These are phyloP conservation scores for Charaxes varanes DNA, from an alignment of 1,140 invertebrate species.

Conservation along the genomic window DNA sequence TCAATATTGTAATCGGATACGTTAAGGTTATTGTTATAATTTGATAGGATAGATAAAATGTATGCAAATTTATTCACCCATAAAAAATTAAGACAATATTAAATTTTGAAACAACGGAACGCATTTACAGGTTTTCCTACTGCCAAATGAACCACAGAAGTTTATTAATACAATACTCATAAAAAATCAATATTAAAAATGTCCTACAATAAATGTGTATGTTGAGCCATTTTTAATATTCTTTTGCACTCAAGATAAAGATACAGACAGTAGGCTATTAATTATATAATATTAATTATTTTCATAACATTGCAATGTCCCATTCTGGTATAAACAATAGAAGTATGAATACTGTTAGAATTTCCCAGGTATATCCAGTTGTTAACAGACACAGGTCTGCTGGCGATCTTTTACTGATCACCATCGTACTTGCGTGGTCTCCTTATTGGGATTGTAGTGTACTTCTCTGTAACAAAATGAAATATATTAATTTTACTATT, in stretches of 20 bases:
- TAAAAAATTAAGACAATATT: conserved; percentile 7
- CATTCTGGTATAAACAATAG: conserved; percentile 57
- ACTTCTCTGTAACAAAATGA: conserved; percentile 61
- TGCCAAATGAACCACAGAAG: conserved; percentile 2
- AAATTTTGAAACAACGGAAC: background rate
- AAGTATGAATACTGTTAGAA: conserved; percentile 63
- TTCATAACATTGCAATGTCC: conserved; percentile 41
- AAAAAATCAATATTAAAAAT: conserved; percentile 6
- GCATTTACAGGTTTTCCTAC: conserved; percentile 4
- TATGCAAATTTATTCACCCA: background rate
- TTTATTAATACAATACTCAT: background rate
- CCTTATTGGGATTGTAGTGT: conserved; percentile 55
- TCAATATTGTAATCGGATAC: no score
- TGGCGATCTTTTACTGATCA: conserved; percentile 16
- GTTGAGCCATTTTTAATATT: no score
- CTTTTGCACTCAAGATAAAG: no score
- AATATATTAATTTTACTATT: conserved; percentile 5
- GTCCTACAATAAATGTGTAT: no score
- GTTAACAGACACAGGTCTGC: conserved; percentile 16
- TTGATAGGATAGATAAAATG: background rate
- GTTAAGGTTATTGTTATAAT: conserved; percentile 8
- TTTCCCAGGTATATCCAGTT: conserved; percentile 5
- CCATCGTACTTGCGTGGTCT: conserved; percentile 55
- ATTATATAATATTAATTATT: conserved; percentile 3
- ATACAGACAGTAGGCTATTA: conserved; percentile 7